phyloP scores from a whole-genome alignment of 2,888 invertebrate species.

The Antitype chi region DNA sequence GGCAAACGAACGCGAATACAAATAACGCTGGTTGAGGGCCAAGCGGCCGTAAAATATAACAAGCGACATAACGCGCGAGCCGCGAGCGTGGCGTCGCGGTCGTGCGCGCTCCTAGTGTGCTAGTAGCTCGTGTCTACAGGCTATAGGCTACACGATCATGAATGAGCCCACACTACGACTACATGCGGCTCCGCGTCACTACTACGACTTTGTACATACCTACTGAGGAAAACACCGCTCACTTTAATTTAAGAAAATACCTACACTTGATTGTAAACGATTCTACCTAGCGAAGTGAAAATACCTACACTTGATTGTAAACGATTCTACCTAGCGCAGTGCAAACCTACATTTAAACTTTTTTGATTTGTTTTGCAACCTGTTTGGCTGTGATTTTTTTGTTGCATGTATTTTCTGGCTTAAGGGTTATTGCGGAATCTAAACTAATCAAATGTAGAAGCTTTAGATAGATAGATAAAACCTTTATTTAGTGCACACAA shows the following conservation, averaged over 20 bases:
- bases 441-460: no score
- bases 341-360: no score
- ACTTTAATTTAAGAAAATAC: not conserved
- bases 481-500: no score
- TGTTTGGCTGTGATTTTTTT: no score
- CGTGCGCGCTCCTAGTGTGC: not conserved
- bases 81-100: not conserved
- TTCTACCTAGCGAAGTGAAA: not conserved
- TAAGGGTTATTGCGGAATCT: no score
- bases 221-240: not conserved
- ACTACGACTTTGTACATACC: not conserved
- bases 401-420: no score
- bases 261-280: constrained; percentile 2
- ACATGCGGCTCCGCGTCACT: constrained; percentile 1
- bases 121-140: not conserved
- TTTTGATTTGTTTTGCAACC: no score
- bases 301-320: not conserved
- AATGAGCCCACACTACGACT: constrained; percentile 10
- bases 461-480: no score
- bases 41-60: constrained; percentile 45
- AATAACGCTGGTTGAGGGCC: constrained; percentile 60
- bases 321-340: not conserved
- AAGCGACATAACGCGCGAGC: constrained; percentile 7
- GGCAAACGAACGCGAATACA: constrained; percentile 61
- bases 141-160: not conserved